Percentiles rank a stretch among this genome's conserved stretches.
Evolutionary conservation across 2,888 invertebrate species (phyloP).

Genomic region (Aleiodes leptofemur): DNA sequence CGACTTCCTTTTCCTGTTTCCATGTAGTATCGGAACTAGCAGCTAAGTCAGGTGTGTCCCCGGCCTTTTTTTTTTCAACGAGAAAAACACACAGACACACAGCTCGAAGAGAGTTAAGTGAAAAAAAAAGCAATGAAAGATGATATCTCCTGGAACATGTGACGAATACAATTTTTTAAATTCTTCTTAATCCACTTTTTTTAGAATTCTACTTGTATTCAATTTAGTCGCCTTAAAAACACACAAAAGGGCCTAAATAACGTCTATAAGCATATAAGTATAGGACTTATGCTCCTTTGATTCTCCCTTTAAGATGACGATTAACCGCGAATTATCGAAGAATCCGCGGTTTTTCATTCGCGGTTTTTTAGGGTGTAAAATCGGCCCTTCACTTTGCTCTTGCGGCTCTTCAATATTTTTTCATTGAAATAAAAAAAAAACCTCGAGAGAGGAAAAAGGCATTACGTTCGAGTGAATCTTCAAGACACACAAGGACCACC

Average conservation of each 20-base stretch:
- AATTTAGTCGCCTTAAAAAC: no score
- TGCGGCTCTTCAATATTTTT: not conserved
- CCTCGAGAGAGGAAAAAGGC: conserved; percentile 61
- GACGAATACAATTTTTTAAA: conserved; percentile 30
- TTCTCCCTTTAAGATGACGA: no score
- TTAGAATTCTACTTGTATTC: not conserved
- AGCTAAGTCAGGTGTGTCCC: conserved; percentile 68
- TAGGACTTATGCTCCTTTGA: no score
- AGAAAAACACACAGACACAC: not conserved
- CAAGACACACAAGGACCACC: conserved; percentile 69
- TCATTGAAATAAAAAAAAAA: not conserved
- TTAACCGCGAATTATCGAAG: no score
- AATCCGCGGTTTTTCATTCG: no score
- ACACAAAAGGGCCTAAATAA: no score
- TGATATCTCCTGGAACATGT: conserved; percentile 18
- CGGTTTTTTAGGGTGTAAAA: no score
- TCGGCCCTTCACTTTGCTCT: no score
- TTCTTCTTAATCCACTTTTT: not conserved
- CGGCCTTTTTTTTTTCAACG: not conserved
- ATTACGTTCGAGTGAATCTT: conserved; percentile 72
- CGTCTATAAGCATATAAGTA: no score
- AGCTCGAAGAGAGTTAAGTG: not conserved
- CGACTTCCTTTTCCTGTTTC: conserved; percentile 74
- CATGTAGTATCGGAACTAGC: conserved; percentile 65
- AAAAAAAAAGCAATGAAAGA: not conserved